Evolutionary conservation across 2,797 vertebrate genomes (phyloP), one percentile per base, ranked within the genome.

Genomic region (Myotis planiceps): DNA sequence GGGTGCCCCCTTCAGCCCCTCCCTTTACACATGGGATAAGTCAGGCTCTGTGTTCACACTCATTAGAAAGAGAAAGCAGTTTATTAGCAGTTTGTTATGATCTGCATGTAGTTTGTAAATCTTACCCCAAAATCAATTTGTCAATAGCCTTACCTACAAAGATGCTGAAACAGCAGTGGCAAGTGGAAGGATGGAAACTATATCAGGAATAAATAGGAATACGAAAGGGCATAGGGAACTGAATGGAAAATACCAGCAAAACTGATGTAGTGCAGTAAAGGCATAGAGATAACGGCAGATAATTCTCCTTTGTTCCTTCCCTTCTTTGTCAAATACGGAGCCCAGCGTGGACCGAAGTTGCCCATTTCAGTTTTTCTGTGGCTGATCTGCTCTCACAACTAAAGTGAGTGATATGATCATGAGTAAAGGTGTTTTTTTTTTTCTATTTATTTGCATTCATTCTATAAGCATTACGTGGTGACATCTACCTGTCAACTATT

Each of bases 51-150:
- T 82, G 58, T 87, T 95, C 76, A 60, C 66, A 71, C 53, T 51
- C 87, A 74, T 94, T 93, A 82, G 39, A 76, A 63, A 92, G 6
- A 91, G 74, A 88, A 71, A 75, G n/a, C n/a, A 78, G 66, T 94
- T 93, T 95, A 95, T 95, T 96, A 92, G 55, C 68, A 75, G 42
- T 90, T 90, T 85, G 87, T 90, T 94, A 53, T 93, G 55, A 95
- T 92, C 76, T 90, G 45, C 60, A 9, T 82, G 53, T 32, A 92
- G 81, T 96, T 97, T 96, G 92, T 96, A 95, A 96, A 93, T 96
- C 81, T 90, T 75, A 60, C 37, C 32, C 39, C 47, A 0, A 47
- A 75, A 92, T 96, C 94, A 94, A 79, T 97, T 97, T 90, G 37
- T 84, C 92, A 60, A 90, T 96, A 95, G 71, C 39, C 7, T 95